A percentile compares a stretch with the other conserved stretches of the same genome.
Conservation (phyloP, 1,140 invertebrate species). For the Mizuhopecten yessoensis region DNA sequence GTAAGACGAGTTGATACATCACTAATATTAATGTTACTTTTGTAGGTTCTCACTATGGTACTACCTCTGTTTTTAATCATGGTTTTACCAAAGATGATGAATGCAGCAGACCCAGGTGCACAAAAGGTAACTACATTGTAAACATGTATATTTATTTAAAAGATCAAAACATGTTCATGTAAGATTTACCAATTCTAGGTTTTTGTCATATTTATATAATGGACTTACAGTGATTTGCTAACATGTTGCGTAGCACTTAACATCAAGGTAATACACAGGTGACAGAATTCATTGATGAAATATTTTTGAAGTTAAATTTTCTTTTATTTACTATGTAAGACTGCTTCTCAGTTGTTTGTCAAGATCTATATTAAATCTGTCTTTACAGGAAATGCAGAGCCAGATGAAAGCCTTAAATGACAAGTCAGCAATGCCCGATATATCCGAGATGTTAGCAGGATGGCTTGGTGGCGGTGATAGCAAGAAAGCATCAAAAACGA, state of each 20-base stretch:
- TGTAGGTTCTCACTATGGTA: conserved; percentile 96
- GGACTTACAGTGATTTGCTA: too few species aligned
- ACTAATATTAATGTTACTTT: conserved; percentile 50
- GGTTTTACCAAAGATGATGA: conserved; percentile 97
- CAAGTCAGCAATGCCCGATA: conserved; percentile 79
- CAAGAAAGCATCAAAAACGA: conserved; percentile 59
- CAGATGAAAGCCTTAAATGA: conserved; percentile 82
- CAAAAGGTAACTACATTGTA: conserved; percentile 87
- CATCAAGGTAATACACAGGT: too few species aligned
- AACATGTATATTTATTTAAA: neutral
- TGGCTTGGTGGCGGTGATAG: conserved; percentile 66
- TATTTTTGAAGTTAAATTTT: too few species aligned
- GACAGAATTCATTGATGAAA: too few species aligned
- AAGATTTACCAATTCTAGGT: too few species aligned
- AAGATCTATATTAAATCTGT: neutral
- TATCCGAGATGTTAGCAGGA: conserved; percentile 79
- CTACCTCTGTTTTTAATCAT: conserved; percentile 95
- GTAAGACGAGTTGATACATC: too few species aligned
- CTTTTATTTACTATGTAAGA: neutral
- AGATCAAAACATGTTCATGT: too few species aligned
- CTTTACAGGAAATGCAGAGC: conserved; percentile 79
- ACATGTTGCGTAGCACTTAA: too few species aligned
- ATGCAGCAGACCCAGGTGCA: conserved; percentile 93
- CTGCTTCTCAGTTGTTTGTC: neutral
- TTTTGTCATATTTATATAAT: too few species aligned